Conservation (phyloP, 2,888 invertebrate genomes). For the Drosophila macrospina region DNA sequence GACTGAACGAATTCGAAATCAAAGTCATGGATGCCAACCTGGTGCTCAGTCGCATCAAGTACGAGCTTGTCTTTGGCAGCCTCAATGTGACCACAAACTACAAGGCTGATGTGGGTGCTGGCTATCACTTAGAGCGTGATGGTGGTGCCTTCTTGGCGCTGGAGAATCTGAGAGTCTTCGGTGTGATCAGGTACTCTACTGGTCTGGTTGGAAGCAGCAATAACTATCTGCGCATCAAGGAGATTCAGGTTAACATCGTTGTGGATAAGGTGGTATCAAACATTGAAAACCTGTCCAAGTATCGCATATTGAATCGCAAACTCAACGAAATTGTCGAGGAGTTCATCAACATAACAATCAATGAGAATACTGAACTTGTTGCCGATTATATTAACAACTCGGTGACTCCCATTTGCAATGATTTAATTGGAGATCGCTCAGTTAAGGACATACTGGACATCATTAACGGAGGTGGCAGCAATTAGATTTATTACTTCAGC, state of each 20-base stretch:
- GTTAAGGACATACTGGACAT: conserved; percentile 71
- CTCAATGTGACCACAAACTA: conserved; percentile 70
- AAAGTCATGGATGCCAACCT: conserved; percentile 52
- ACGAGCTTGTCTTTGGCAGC: conserved; percentile 66
- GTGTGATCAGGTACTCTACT: conserved; percentile 67
- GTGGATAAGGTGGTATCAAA: conserved; percentile 76
- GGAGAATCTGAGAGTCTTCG: conserved; percentile 65
- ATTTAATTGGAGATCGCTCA: conserved; percentile 68
- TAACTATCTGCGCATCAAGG: conserved; percentile 63
- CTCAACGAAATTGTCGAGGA: conserved; percentile 81
- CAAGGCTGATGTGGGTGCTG: conserved; percentile 56
- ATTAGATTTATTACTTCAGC: conserved; percentile 12
- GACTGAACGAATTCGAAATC: conserved; percentile 76
- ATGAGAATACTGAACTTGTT: conserved; percentile 78
- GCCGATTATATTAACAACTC: conserved; percentile 59
- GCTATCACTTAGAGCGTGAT: conserved; percentile 53
- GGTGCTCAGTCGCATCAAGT: conserved; percentile 58
- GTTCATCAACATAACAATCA: conserved; percentile 71
- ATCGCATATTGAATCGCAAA: conserved; percentile 73
- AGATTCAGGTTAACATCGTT: conserved; percentile 57
- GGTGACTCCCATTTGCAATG: conserved; percentile 69
- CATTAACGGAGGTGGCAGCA: conserved; percentile 56
- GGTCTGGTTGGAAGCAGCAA: conserved; percentile 48
- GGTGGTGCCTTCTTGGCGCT: conserved; percentile 76
- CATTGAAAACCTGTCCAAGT: conserved; percentile 74